These are phyloP conservation scores for Drosophila subquinaria DNA, from an alignment of 2,888 invertebrate species.

Conservation along the genomic window DNA sequence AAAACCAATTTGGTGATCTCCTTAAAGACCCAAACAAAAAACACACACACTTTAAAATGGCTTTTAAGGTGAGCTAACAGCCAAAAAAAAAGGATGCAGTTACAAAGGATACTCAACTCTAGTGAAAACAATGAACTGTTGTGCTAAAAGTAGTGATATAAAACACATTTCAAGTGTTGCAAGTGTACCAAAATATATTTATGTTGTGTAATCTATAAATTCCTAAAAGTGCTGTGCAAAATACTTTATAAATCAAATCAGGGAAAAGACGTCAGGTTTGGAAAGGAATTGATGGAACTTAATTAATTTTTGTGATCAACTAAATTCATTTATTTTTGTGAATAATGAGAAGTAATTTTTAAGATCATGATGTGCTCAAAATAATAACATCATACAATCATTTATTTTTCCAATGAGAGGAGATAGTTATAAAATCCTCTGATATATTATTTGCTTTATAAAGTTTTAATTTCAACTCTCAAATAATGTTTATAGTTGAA, in stretches of 20 bases:
- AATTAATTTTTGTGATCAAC: background rate
- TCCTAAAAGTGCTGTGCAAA: conserved; percentile 26
- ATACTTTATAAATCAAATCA: too few relatives aligned
- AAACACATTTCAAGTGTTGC: conserved; percentile 14
- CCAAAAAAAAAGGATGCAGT: conserved; percentile 37
- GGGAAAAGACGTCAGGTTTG: background rate
- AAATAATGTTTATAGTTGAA: too few relatives aligned
- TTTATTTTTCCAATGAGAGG: background rate
- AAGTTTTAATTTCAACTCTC: background rate
- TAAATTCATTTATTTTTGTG: background rate
- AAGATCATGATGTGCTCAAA: background rate
- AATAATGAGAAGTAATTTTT: background rate
- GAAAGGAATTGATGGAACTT: background rate
- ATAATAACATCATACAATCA: background rate
- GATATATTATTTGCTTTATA: background rate
- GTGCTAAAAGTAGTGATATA: conserved; percentile 28
- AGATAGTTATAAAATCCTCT: too few relatives aligned
- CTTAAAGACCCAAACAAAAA: conserved; percentile 37
- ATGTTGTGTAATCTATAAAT: background rate
- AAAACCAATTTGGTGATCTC: conserved; percentile 70
- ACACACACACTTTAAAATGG: conserved; percentile 71
- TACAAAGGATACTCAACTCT: conserved; percentile 57
- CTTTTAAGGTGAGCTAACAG: conserved; percentile 81
- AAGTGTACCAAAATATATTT: conserved; percentile 27
- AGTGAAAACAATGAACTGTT: conserved; percentile 38